Conservation (phyloP, 2,113 vertebrate genomes). For the Physeter macrocephalus region DNA sequence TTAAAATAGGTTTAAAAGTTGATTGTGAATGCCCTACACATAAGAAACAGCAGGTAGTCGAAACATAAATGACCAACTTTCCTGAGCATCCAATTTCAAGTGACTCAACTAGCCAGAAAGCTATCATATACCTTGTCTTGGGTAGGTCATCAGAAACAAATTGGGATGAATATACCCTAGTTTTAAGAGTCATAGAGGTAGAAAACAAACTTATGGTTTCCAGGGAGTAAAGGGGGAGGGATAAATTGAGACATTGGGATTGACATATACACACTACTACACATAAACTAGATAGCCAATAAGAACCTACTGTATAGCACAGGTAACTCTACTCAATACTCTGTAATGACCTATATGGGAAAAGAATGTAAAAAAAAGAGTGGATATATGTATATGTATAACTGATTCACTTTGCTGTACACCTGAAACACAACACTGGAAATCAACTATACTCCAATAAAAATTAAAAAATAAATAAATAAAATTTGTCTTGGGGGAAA, state of each 20-base stretch:
- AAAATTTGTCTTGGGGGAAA: neutral
- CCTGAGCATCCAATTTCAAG: neutral
- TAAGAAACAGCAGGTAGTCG: neutral
- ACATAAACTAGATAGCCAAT: too few species aligned
- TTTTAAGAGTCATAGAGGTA: neutral
- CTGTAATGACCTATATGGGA: neutral
- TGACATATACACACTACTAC: too few species aligned
- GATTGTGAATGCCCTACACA: neutral
- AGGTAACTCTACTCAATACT: neutral
- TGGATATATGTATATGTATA: neutral
- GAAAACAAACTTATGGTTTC: too few species aligned
- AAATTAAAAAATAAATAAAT: neutral
- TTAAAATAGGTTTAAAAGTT: neutral
- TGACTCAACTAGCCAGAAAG: neutral
- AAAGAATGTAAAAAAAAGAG: neutral
- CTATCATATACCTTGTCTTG: neutral
- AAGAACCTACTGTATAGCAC: neutral
- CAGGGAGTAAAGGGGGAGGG: too few species aligned
- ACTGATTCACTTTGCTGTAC: neutral
- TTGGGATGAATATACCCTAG: neutral
- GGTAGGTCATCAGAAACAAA: neutral
- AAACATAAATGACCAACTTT: neutral
- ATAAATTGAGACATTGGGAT: too few species aligned
- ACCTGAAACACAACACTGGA: neutral
- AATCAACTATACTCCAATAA: too few species aligned